Evolutionary conservation across 2,797 vertebrate genomes (phyloP).

Genomic region (Falco columbarius): DNA sequence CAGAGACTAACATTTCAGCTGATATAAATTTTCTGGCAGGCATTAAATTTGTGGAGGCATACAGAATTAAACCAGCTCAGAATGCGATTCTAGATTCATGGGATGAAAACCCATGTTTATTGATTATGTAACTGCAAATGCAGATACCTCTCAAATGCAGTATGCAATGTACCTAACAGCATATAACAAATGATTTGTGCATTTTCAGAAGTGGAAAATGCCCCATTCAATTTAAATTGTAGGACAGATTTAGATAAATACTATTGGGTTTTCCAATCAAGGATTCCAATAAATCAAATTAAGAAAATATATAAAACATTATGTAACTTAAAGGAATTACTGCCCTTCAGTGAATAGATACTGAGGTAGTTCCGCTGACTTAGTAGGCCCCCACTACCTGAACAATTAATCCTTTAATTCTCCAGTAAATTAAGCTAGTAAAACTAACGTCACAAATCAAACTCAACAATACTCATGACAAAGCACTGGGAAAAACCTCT

Average conservation of each 20-base stretch:
- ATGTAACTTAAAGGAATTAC: background rate
- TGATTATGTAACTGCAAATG: conserved; percentile 38
- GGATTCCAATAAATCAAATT: background rate
- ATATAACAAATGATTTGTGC: background rate
- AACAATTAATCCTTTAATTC: background rate
- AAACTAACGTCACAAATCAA: background rate
- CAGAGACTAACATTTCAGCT: background rate
- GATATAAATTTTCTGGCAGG: conserved; percentile 21
- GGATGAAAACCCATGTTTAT: background rate
- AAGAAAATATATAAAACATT: background rate
- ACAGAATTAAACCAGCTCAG: background rate
- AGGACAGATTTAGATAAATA: background rate
- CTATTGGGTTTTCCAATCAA: background rate
- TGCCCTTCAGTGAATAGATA: background rate
- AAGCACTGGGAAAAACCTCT: background rate
- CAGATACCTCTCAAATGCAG: background rate
- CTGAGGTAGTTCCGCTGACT: background rate
- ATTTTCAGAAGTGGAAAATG: background rate
- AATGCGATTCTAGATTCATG: background rate
- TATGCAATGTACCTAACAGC: background rate
- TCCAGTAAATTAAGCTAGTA: background rate
- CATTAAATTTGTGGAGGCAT: conserved; percentile 27
- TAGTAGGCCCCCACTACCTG: background rate
- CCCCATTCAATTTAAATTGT: background rate
- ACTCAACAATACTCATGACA: background rate